Base-by-base conservation (phyloP, 2,888 invertebrate genomes). In the Sicus ferrugineus region DNA sequence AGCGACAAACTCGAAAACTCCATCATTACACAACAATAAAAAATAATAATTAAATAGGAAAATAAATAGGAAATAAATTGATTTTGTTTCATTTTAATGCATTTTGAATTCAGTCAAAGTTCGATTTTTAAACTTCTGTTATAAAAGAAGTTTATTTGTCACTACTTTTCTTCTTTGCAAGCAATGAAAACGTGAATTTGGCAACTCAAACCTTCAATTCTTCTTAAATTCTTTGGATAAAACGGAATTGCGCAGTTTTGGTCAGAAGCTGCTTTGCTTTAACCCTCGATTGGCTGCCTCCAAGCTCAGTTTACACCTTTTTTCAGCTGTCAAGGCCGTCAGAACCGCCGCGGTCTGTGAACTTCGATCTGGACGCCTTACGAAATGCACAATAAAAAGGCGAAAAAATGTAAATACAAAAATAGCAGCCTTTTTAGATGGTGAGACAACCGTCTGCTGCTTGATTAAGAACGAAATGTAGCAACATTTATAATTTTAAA, bases 1-100 rank as follows among this genome's bases (percentile, higher is more conserved):
- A 73, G 74, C 72, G 34, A 56, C 66, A 70, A 74, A 74, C 75
- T 75, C 73, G 73, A 58, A 65, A 70, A 62, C 69, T 62, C 63
- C 61, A 50, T 46, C 63, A n/a, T n/a, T n/a, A n/a, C n/a, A n/a
- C n/a, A n/a, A n/a, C n/a, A n/a, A n/a, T n/a, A n/a, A n/a, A n/a
- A n/a, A n/a, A n/a, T n/a, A n/a, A n/a, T n/a, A n/a, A n/a, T n/a
- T n/a, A n/a, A n/a, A n/a, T n/a, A n/a, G n/a, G n/a, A n/a, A n/a
- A n/a, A n/a, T n/a, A n/a, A n/a, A n/a, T n/a, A n/a, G n/a, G n/a
- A n/a, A n/a, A n/a, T n/a, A n/a, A n/a, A n/a, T n/a, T n/a, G n/a
- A n/a, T n/a, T n/a, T n/a, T n/a, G n/a, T n/a, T n/a, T n/a, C n/a
- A n/a, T n/a, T n/a, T n/a, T n/a, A n/a, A n/a, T n/a, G n/a, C n/a